Conservation (phyloP, 2,888 invertebrate species). For the Macropis europaea region DNA sequence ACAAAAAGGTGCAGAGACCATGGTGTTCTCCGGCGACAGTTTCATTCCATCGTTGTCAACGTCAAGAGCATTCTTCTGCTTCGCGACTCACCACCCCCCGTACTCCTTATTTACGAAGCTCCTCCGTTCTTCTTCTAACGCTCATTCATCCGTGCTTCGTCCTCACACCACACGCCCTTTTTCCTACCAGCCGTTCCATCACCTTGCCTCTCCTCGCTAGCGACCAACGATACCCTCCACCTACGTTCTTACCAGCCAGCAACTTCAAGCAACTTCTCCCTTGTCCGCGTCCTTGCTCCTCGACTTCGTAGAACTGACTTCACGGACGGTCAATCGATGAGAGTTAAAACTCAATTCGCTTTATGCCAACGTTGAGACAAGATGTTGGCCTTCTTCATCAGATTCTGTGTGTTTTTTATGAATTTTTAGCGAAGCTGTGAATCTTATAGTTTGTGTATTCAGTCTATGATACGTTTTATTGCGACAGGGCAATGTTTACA, state of each 20-base stretch:
- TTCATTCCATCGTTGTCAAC: slow-evolving; percentile 68
- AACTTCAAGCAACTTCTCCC: slow-evolving; percentile 31
- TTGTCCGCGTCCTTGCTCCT: not conserved
- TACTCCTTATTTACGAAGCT: slow-evolving; percentile 59
- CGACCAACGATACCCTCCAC: slow-evolving; percentile 40
- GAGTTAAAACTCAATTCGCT: no score
- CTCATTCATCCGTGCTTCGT: slow-evolving; percentile 55
- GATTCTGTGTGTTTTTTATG: no score
- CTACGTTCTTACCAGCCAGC: slow-evolving; percentile 57
- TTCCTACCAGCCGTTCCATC: slow-evolving; percentile 39
- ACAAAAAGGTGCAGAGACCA: slow-evolving; percentile 29
- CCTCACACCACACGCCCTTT: slow-evolving; percentile 37
- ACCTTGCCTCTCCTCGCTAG: slow-evolving; percentile 31
- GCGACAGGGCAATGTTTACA: no score
- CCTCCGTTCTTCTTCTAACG: slow-evolving; percentile 36
- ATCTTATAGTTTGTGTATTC: no score
- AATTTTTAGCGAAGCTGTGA: no score
- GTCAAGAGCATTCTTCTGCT: slow-evolving; percentile 69
- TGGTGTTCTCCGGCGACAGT: slow-evolving; percentile 54
- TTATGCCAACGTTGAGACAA: no score
- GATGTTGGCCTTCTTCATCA: no score
- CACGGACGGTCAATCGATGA: no score
- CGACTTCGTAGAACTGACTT: not conserved
- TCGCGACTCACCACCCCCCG: slow-evolving; percentile 63
- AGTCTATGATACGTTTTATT: no score